Evolutionary conservation across 2,797 vertebrate species (phyloP).

Genomic region (Gallirallus australis): DNA sequence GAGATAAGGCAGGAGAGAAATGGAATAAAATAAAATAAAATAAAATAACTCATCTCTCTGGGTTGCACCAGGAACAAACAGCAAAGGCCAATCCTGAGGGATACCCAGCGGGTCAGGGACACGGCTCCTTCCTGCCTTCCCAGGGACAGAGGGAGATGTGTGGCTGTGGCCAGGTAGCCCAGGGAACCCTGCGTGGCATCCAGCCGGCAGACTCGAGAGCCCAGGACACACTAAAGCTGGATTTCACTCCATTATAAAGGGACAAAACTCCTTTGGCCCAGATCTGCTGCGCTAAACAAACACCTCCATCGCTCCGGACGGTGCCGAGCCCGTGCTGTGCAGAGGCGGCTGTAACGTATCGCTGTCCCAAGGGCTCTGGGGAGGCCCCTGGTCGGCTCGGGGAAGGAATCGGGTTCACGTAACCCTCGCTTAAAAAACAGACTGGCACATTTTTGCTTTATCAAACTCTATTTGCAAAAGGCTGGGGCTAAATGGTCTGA

Average conservation of each 20-base stretch:
- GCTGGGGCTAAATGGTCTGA: slow-evolving; percentile 43
- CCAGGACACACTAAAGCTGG: no score
- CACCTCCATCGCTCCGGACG: background rate
- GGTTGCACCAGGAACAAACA: background rate
- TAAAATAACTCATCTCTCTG: slow-evolving; percentile 37
- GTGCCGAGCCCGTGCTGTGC: accelerated
- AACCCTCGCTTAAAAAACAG: slow-evolving; percentile 43
- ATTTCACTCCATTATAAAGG: background rate
- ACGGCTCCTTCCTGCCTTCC: background rate
- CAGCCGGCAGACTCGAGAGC: background rate
- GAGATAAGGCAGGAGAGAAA: slow-evolving; percentile 63
- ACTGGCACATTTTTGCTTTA: slow-evolving; percentile 36
- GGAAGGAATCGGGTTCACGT: slow-evolving; percentile 58
- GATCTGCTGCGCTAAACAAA: background rate
- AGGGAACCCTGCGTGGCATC: accelerated
- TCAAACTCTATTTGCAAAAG: slow-evolving; percentile 36
- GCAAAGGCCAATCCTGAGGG: background rate
- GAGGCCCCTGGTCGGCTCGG: slow-evolving; percentile 24
- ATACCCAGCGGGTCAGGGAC: background rate
- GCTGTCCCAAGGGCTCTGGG: background rate
- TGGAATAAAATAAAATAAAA: background rate
- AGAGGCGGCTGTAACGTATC: background rate
- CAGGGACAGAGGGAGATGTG: background rate
- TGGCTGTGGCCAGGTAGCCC: background rate
- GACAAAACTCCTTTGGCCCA: slow-evolving; percentile 10